Evolutionary conservation across 2,113 vertebrate species (phyloP).

Genomic region (Tenrec ecaudatus): DNA sequence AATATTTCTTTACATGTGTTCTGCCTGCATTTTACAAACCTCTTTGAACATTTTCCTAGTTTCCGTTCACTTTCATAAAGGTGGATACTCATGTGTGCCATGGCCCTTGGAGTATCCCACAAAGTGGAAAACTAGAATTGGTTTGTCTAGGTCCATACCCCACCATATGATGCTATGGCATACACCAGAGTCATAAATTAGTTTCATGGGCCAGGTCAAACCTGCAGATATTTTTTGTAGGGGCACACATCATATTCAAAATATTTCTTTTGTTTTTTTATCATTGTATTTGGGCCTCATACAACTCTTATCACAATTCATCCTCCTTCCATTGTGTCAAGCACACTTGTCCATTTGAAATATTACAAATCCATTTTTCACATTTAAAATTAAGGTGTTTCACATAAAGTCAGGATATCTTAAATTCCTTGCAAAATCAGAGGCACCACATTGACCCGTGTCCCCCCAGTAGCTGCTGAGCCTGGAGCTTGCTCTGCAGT

Average conservation of each 20-base stretch:
- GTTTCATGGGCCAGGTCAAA: background rate
- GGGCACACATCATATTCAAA: background rate
- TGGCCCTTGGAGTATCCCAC: background rate
- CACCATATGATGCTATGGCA: background rate
- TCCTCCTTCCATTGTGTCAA: too few relatives aligned
- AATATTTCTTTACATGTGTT: background rate
- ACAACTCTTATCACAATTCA: too few relatives aligned
- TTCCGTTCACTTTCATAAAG: background rate
- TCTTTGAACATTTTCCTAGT: background rate
- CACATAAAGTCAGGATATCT: background rate
- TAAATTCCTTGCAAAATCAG: background rate
- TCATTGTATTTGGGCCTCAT: background rate
- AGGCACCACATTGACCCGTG: too few relatives aligned
- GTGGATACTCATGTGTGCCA: background rate
- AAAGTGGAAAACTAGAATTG: background rate
- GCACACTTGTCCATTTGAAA: too few relatives aligned
- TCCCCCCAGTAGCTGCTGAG: fast-evolving
- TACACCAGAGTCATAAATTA: background rate
- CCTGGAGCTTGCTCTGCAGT: fast-evolving
- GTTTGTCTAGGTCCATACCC: background rate
- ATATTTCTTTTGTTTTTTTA: background rate
- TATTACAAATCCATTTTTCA: background rate
- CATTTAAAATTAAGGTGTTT: background rate
- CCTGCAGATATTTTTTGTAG: background rate
- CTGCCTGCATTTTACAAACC: background rate